Percentiles rank a stretch among this genome's conserved stretches.
Conservation (phyloP, 1,140 invertebrate genomes). For the Drosophila equinoxialis region DNA sequence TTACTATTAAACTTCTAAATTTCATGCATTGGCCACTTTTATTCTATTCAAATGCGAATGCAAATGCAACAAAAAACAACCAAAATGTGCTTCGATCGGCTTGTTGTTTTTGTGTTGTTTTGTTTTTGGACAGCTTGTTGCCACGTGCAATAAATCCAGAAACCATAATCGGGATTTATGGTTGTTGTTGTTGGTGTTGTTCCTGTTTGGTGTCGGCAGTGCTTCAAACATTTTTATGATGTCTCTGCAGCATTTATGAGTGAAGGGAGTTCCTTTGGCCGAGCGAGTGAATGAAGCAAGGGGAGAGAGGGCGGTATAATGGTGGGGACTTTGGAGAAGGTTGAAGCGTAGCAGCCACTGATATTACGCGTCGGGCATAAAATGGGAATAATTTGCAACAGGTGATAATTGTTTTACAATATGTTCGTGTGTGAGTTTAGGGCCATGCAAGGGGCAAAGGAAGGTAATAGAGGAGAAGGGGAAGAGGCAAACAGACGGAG, state of each 20-base stretch:
- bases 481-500: slow-evolving; percentile 2
- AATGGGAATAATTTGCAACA: slow-evolving; percentile 79
- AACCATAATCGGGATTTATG: slow-evolving; percentile 82
- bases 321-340: slow-evolving; percentile 13
- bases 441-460: too few relatives aligned
- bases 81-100: background rate
- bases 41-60: background rate
- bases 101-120: slow-evolving; percentile 19
- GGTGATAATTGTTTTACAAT: slow-evolving; percentile 82
- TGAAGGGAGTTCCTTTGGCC: slow-evolving; percentile 9
- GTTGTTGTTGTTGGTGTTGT: slow-evolving; percentile 53
- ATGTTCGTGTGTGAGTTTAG: slow-evolving; percentile 39
- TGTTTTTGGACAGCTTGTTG: slow-evolving; percentile 35
- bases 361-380: slow-evolving; percentile 76
- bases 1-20: background rate
- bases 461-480: too few relatives aligned
- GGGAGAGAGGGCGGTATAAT: background rate
- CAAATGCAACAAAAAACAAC: background rate
- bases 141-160: slow-evolving; percentile 74
- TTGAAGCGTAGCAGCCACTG: slow-evolving; percentile 65
- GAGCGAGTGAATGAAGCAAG: background rate
- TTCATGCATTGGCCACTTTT: background rate
- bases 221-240: slow-evolving; percentile 82
- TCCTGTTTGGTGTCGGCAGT: slow-evolving; percentile 54
- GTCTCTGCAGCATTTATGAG: slow-evolving; percentile 81